These are phyloP conservation scores for Cetonia aurata DNA, from an alignment of 2,888 invertebrate genomes.

Conservation along the genomic window DNA sequence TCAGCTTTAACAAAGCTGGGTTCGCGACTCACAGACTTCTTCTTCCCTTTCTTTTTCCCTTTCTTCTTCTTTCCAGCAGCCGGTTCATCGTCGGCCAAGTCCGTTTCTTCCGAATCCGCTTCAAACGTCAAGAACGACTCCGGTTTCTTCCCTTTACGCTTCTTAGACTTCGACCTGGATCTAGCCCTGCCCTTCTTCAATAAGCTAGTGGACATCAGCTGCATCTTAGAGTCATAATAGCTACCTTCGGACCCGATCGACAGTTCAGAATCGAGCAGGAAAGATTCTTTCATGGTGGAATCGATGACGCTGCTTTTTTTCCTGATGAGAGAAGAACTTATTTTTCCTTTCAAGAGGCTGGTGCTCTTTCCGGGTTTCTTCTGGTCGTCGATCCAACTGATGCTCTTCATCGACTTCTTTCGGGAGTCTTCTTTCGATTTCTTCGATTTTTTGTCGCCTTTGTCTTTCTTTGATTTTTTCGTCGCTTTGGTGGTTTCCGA, in stretches of 20 bases:
- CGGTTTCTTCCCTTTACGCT: conserved; percentile 31
- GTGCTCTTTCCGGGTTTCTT: neutral
- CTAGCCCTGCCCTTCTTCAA: neutral
- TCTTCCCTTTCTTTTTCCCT: conserved; percentile 35
- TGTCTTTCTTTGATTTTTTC: conserved; percentile 64
- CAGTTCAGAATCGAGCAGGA: neutral
- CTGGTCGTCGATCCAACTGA: neutral
- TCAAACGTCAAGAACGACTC: conserved; percentile 2
- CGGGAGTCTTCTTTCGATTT: conserved; percentile 56
- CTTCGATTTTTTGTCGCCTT: conserved; percentile 61
- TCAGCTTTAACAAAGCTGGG: conserved; percentile 37
- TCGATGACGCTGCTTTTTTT: neutral
- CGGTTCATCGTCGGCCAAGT: neutral
- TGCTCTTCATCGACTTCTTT: neutral
- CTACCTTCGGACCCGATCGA: conserved; percentile 4
- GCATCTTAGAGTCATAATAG: neutral
- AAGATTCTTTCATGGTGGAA: neutral
- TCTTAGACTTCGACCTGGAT: conserved; percentile 25
- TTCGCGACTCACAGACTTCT: neutral
- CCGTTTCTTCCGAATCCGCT: conserved; percentile 8
- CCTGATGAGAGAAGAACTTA: neutral
- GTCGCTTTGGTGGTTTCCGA: conserved; percentile 60
- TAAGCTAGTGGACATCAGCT: neutral
- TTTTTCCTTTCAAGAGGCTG: neutral
- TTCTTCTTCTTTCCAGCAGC: conserved; percentile 21